These are phyloP conservation scores for Cyclargus thomasi DNA, from an alignment of 1,140 invertebrate genomes.

Conservation along the genomic window DNA sequence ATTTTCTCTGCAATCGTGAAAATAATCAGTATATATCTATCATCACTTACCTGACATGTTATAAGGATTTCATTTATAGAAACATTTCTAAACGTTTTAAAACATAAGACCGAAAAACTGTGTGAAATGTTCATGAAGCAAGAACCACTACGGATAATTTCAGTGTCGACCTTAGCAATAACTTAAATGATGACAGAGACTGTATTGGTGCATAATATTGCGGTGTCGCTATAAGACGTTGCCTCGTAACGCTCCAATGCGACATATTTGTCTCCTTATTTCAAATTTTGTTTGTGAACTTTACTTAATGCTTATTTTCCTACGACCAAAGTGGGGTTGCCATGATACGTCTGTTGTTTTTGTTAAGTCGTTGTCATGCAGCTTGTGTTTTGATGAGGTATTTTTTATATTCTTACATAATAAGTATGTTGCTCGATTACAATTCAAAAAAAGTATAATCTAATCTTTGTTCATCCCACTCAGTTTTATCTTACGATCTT, in stretches of 20 bases:
- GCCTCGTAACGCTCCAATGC: conserved; percentile 21
- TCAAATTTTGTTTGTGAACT: conserved; percentile 6
- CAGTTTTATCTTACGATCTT: too few relatives aligned
- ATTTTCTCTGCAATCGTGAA: too few relatives aligned
- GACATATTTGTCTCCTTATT: conserved; percentile 23
- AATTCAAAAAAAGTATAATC: too few relatives aligned
- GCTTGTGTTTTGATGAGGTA: too few relatives aligned
- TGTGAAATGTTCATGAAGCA: neutral
- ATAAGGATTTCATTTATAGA: neutral
- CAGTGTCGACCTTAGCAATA: neutral
- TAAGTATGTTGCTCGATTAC: too few relatives aligned
- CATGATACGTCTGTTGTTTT: neutral
- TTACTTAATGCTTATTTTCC: conserved; percentile 14
- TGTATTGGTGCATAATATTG: neutral
- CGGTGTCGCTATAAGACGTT: conserved; percentile 10
- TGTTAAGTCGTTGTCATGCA: neutral
- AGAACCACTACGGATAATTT: neutral
- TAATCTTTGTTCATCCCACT: too few relatives aligned
- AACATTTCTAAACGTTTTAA: neutral
- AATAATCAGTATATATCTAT: too few relatives aligned
- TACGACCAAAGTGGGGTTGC: neutral
- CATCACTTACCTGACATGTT: neutral
- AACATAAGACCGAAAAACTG: neutral
- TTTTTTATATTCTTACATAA: neutral
- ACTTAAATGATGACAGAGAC: neutral